Evolutionary conservation across 2,888 invertebrate species (phyloP).

Genomic region (Cantharis rufa): DNA sequence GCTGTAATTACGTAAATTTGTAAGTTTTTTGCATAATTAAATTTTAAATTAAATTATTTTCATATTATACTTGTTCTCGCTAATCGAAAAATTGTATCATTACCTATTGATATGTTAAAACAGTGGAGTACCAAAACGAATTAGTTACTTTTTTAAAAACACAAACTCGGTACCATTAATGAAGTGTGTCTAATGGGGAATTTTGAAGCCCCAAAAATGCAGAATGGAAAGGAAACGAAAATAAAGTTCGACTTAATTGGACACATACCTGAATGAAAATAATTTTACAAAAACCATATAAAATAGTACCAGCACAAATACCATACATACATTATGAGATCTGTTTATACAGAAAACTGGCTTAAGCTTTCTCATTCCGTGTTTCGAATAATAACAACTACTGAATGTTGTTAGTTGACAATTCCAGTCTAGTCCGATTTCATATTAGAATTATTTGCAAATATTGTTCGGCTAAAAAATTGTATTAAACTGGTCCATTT

Average conservation of each 20-base stretch:
- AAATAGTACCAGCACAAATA: neutral
- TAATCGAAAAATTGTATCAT: neutral
- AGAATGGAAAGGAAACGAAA: neutral
- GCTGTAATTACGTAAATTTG: neutral
- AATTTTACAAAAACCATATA: neutral
- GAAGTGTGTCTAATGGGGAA: neutral
- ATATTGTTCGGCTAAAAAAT: neutral
- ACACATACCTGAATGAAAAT: neutral
- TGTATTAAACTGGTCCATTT: neutral
- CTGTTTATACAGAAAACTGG: conserved; percentile 18
- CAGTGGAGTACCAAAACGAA: neutral
- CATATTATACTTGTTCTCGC: neutral
- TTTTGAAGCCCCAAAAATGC: neutral
- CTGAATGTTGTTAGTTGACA: neutral
- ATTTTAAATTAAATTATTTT: neutral
- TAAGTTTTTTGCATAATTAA: neutral
- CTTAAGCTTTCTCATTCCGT: conserved; percentile 18
- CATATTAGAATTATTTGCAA: neutral
- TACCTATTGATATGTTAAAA: neutral
- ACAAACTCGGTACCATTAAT: neutral
- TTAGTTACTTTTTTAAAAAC: neutral
- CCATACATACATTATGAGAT: conserved; percentile 5
- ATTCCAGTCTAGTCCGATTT: neutral
- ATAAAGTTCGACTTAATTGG: neutral
- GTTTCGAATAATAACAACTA: conserved; percentile 14